Base-by-base conservation (phyloP, 2,888 invertebrate genomes). In the Patella caerulea region DNA sequence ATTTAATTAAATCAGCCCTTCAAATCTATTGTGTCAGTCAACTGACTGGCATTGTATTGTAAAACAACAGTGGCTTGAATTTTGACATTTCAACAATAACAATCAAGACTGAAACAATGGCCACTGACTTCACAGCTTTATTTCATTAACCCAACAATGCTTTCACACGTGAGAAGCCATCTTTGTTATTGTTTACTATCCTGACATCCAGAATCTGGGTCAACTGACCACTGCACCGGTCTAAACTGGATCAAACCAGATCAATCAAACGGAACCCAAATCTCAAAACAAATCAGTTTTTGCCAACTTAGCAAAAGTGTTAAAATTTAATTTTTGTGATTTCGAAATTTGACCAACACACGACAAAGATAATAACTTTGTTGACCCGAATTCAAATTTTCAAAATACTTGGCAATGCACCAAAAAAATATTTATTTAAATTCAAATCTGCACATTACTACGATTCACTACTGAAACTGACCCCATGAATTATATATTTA, bases 101-200 rank as follows among this genome's bases (percentile, higher is more conserved):
- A 65, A 65, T 65, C 24, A 65, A 19, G 9, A 14, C 24, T 19
- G 24, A 65, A 24, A 65, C 65, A 65, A 65, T 24, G 65, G 14
- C 11, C 19, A 65, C 45, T 19, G 19, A 19, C 65, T 65, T 65
- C 14, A 19, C 65, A 12, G 19, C n/a, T 12, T 65, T 65, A 65
- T 24, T 65, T 65, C 65, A 65, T 65, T 65, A 65, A 12, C 12
- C n/a, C 65, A 65, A 65, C 65, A 65, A 65, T 24, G 65, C n/a
- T 14, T 65, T 65, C 65, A 59, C 24, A 12, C 65, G 24, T 3
- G 19, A 24, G 65, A 19, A 65, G 65, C 65, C 65, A 65, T 65
- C 17, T 65, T 65, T 19, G 65, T 19, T 65, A 24, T 65, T 65
- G 65, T 19, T 65, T 65, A 65, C 65, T 24, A 29, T 24, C 9